Conservation (phyloP, 2,113 vertebrate genomes). For the Actinemys pallida region DNA sequence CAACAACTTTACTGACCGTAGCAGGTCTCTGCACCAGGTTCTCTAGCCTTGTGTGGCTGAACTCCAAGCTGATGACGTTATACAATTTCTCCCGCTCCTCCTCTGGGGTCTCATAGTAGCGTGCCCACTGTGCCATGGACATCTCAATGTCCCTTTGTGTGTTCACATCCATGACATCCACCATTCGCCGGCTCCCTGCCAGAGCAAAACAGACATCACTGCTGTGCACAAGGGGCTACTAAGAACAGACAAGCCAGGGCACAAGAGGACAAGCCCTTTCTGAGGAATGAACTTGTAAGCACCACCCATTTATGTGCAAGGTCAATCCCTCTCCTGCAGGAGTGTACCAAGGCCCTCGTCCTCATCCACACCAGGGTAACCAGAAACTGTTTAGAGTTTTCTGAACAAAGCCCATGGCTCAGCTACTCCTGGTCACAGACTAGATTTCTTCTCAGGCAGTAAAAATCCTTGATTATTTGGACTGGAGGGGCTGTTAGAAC, state of each 20-base stretch:
- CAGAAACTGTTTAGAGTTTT: neutral
- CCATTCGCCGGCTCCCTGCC: conserved; percentile 93
- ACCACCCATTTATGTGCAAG: fast-evolving
- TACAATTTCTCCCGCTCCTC: conserved; percentile 96
- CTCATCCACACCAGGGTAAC: neutral
- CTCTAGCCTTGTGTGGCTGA: conserved; percentile 97
- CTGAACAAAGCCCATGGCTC: neutral
- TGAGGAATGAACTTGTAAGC: neutral
- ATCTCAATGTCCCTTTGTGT: conserved; percentile 98
- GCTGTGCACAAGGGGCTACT: fast-evolving
- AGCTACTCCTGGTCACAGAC: neutral
- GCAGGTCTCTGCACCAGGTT: conserved; percentile 96
- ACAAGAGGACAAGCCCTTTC: fast-evolving
- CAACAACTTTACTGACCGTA: conserved; percentile 80
- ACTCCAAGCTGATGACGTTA: conserved; percentile 98
- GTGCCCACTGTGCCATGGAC: conserved; percentile 99
- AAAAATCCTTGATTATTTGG: neutral
- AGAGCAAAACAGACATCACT: neutral
- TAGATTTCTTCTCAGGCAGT: neutral
- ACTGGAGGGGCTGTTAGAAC: neutral
- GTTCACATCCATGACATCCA: conserved; percentile 99
- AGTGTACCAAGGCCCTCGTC: neutral
- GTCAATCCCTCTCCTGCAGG: neutral
- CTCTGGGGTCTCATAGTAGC: conserved; percentile 95
- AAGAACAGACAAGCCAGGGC: neutral